phyloP scores from a whole-genome alignment of 2,797 vertebrate genomes.

The Atherinosoma microstoma region DNA sequence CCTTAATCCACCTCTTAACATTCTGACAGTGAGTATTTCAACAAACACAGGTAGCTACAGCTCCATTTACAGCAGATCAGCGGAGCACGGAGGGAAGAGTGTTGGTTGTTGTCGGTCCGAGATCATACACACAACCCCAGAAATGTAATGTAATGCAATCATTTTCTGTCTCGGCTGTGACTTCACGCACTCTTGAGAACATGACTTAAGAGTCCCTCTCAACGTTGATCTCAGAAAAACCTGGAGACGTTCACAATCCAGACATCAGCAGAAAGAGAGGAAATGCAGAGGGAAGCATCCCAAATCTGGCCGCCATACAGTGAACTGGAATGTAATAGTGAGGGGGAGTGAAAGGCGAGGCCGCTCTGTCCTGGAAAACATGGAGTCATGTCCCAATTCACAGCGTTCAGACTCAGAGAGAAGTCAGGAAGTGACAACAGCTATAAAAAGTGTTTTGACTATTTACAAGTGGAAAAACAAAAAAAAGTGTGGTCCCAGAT shows the following conservation, averaged over 20 bases:
- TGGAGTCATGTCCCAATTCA: slow-evolving; percentile 43
- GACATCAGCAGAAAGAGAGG: slow-evolving; percentile 68
- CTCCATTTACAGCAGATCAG: slow-evolving; percentile 17
- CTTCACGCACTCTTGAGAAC: slow-evolving; percentile 9
- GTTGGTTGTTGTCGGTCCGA: background rate
- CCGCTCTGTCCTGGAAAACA: slow-evolving; percentile 62
- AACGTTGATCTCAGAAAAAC: slow-evolving; percentile 1
- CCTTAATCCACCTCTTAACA: slow-evolving; percentile 36
- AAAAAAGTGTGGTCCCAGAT: background rate
- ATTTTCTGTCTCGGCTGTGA: background rate
- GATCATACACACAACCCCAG: background rate
- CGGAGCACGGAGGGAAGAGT: background rate
- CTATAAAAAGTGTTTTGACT: slow-evolving; percentile 10
- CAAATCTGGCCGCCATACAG: slow-evolving; percentile 71
- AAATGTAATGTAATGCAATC: background rate
- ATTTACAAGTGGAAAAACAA: background rate
- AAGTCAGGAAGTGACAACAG: slow-evolving; percentile 11
- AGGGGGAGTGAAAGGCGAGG: slow-evolving; percentile 57
- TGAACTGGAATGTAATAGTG: slow-evolving; percentile 64
- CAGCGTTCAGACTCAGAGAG: slow-evolving; percentile 8
- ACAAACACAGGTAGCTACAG: background rate
- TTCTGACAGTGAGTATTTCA: slow-evolving; percentile 5
- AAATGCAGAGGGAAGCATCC: slow-evolving; percentile 71
- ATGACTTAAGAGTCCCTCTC: slow-evolving; percentile 3
- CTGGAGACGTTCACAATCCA: slow-evolving; percentile 29